These are phyloP conservation scores for Byasa hedistus DNA, from an alignment of 2,888 invertebrate genomes.

Conservation along the genomic window DNA sequence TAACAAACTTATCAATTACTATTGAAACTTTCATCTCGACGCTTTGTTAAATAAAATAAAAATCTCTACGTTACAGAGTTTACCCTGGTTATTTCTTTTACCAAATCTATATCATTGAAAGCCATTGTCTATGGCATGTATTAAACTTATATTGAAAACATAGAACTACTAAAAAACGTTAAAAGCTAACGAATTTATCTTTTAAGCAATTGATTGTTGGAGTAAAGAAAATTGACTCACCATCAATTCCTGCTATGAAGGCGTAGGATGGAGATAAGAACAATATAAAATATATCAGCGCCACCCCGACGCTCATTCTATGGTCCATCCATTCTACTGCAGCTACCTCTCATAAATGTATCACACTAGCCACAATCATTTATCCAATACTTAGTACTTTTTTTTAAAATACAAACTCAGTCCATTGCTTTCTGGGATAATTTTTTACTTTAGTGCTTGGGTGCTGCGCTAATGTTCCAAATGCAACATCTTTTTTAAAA, in stretches of 20 bases:
- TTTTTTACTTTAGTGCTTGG: background rate
- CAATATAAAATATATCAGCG: slow-evolving; percentile 63
- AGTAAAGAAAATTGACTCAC: slow-evolving; percentile 42
- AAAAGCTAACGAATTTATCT: too few species aligned
- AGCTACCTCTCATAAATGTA: slow-evolving; percentile 55
- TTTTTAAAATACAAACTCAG: background rate
- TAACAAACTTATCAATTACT: too few species aligned
- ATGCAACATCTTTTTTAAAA: background rate
- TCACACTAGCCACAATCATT: background rate
- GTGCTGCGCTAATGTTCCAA: background rate
- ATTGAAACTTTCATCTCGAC: too few species aligned
- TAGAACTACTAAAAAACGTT: too few species aligned
- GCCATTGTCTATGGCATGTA: too few species aligned
- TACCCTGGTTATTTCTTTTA: too few species aligned
- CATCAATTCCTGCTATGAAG: slow-evolving; percentile 70
- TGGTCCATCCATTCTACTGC: slow-evolving; percentile 74
- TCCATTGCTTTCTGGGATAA: background rate
- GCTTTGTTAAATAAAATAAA: too few species aligned
- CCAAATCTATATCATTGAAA: too few species aligned
- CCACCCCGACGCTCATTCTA: slow-evolving; percentile 73
- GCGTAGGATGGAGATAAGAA: slow-evolving; percentile 55
- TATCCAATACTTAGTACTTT: background rate
- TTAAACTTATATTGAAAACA: too few species aligned
- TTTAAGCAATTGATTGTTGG: too few species aligned
- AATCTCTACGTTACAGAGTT: too few species aligned